These are phyloP conservation scores for Gorsachius goisagi DNA, from an alignment of 2,113 vertebrate species.

Conservation along the genomic window DNA sequence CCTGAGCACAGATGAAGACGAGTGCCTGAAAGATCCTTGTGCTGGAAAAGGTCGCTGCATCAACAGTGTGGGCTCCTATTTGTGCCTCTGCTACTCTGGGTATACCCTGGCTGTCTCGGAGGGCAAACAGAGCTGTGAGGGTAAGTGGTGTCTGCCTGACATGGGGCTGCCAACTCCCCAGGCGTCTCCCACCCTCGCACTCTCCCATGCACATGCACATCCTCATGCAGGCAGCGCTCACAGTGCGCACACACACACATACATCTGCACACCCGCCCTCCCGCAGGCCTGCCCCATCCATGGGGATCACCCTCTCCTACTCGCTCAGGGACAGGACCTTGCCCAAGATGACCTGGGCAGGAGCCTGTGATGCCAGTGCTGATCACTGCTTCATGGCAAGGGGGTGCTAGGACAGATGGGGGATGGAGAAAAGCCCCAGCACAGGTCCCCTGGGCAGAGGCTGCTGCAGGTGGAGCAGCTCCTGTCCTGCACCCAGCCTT, in stretches of 20 bases:
- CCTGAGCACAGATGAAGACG: slow-evolving; percentile 81
- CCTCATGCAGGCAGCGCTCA: too few species aligned
- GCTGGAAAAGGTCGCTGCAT: slow-evolving; percentile 84
- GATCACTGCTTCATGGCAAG: not conserved
- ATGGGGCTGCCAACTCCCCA: not conserved
- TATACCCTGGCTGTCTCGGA: slow-evolving; percentile 77
- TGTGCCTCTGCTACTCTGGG: slow-evolving; percentile 86
- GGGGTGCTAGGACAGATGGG: not conserved
- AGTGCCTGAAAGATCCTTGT: slow-evolving; percentile 86
- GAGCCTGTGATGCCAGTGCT: not conserved
- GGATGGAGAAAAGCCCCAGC: not conserved
- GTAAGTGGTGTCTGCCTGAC: slow-evolving; percentile 63
- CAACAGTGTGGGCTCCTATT: slow-evolving; percentile 87
- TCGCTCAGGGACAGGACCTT: not conserved
- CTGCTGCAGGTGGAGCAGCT: not conserved
- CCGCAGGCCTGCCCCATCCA: not conserved
- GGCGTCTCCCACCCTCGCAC: accelerated
- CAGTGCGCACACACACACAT: not conserved
- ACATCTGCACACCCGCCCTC: not conserved
- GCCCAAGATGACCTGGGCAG: not conserved
- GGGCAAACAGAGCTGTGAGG: slow-evolving; percentile 85
- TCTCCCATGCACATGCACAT: not conserved
- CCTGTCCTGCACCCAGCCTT: not conserved
- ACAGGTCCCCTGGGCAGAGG: not conserved
- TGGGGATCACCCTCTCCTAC: not conserved